These are phyloP conservation scores for Osmerus eperlanus DNA, from an alignment of 2,113 vertebrate genomes.

Conservation along the genomic window DNA sequence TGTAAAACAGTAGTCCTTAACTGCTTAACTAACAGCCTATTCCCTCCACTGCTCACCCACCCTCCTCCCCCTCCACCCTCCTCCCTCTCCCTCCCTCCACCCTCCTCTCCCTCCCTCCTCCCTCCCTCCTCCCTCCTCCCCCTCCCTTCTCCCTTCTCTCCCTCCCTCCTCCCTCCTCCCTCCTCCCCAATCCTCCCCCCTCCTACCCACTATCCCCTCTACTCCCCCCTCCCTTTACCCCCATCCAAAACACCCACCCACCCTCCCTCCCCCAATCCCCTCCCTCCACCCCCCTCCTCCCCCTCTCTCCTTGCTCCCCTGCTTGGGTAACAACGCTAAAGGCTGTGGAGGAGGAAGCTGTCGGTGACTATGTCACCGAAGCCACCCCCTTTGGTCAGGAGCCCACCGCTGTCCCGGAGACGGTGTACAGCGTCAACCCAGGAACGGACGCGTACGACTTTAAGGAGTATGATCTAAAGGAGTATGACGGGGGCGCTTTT, in stretches of 20 bases:
- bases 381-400: conserved; percentile 78
- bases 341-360: conserved; percentile 87
- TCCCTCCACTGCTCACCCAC: conserved; percentile 74
- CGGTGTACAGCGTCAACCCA: conserved; percentile 64
- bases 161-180: too few species aligned
- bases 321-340: conserved; percentile 75
- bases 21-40: conserved; percentile 87
- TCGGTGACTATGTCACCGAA: conserved; percentile 84
- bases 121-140: too few species aligned
- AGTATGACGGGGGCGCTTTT: conserved; percentile 71
- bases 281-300: conserved; percentile 61
- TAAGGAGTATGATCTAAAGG: conserved; percentile 78
- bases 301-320: conserved; percentile 60
- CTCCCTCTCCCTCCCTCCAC: conserved; percentile 23
- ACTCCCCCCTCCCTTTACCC: too few species aligned
- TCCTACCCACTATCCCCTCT: too few species aligned
- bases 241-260: too few species aligned
- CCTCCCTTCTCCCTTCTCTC: too few species aligned
- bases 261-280: conserved; percentile 57
- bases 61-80: conserved; percentile 33
- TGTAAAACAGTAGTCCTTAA: conserved; percentile 48
- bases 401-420: conserved; percentile 72
- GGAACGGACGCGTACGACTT: conserved; percentile 77
- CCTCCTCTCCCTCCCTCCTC: neutral
- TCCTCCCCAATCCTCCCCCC: too few species aligned